A percentile compares a stretch with the other conserved stretches of the same genome.
phyloP scores from a whole-genome alignment of 1,140 invertebrate genomes.

The Trachelipus rathkii region DNA sequence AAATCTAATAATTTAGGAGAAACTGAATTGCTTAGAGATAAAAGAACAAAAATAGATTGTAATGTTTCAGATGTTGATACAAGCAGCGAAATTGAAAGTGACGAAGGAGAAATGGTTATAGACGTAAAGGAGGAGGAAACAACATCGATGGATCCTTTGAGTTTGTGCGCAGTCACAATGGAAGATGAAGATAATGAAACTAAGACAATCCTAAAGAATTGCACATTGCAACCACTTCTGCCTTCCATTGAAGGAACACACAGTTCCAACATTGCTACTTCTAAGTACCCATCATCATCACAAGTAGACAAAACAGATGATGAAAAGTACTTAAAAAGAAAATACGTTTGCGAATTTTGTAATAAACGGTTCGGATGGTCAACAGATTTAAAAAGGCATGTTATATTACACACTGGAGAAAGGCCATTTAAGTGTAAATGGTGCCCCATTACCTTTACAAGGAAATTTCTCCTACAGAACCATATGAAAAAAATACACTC shows the following conservation, averaged over 20 bases:
- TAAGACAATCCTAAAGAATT: too few species aligned
- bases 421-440: conserved; percentile 42
- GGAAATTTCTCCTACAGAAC: conserved; percentile 44
- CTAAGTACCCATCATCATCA: too few species aligned
- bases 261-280: not conserved
- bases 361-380: conserved; percentile 44
- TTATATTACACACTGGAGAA: conserved; percentile 45
- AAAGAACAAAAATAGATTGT: too few species aligned
- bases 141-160: conserved; percentile 39
- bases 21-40: not conserved
- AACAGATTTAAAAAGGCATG: conserved; percentile 43
- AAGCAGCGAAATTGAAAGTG: conserved; percentile 29
- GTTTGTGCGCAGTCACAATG: conserved; percentile 44
- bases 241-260: not conserved
- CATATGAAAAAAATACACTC: conserved; percentile 42
- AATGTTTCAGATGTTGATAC: not conserved
- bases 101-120: conserved; percentile 42
- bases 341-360: conserved; percentile 42
- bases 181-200: conserved; percentile 38
- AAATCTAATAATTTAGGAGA: not conserved
- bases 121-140: conserved; percentile 40
- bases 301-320: conserved; percentile 20
- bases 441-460: conserved; percentile 38
- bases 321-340: conserved; percentile 35
- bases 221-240: not conserved